Percentiles rank a stretch among this genome's conserved stretches.
These are phyloP conservation scores for Penelope pileata DNA, from an alignment of 2,113 vertebrate species.

Conservation along the genomic window DNA sequence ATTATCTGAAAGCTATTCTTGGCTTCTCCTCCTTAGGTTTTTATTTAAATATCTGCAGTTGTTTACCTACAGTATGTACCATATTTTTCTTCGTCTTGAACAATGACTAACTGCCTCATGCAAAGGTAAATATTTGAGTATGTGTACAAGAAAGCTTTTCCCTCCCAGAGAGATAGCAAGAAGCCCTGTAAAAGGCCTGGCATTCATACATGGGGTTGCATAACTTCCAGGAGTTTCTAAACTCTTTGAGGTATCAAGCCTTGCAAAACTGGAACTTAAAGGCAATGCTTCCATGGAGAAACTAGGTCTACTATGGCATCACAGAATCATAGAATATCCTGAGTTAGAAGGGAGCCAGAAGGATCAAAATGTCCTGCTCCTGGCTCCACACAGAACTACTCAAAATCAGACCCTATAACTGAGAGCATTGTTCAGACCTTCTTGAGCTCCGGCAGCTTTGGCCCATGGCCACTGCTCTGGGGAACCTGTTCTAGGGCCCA, in stretches of 20 bases:
- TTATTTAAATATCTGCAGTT: conserved; percentile 12
- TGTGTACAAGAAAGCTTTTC: neutral
- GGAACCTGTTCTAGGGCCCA: no score
- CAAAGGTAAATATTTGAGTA: conserved; percentile 49
- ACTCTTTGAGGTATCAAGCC: neutral
- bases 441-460: no score
- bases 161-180: neutral
- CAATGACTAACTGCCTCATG: conserved; percentile 16
- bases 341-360: no score
- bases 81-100: neutral
- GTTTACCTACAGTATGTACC: conserved; percentile 4
- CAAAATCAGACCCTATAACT: no score
- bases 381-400: no score
- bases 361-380: no score
- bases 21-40: neutral
- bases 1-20: conserved; percentile 15
- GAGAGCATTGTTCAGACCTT: no score
- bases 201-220: fast-evolving
- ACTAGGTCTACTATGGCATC: fast-evolving
- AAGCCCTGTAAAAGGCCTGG: neutral
- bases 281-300: neutral
- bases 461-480: no score
- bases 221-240: neutral
- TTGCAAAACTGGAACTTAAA: neutral
- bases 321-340: no score